A percentile compares a stretch with the other conserved stretches of the same genome.
phyloP scores from a whole-genome alignment of 1,140 invertebrate species.

The Wiebesia pumilae region DNA sequence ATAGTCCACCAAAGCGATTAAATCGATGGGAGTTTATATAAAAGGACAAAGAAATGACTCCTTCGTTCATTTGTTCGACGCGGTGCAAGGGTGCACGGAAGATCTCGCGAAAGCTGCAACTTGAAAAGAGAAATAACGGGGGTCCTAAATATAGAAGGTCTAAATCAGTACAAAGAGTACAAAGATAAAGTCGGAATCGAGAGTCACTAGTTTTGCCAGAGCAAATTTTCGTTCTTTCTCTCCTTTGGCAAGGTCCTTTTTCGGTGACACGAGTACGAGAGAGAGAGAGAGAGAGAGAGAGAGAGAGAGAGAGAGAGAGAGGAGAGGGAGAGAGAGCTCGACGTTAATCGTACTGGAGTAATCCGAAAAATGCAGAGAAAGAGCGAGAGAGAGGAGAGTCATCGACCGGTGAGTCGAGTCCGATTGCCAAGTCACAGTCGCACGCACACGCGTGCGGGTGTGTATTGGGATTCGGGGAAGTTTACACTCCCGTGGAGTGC shows the following conservation, averaged over 20 bases:
- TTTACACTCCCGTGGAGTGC: background rate
- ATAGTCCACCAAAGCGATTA: background rate
- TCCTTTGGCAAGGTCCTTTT: background rate
- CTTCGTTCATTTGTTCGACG: background rate
- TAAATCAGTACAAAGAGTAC: slow-evolving; percentile 37
- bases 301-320: background rate
- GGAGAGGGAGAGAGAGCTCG: background rate
- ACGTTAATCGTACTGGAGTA: slow-evolving; percentile 16
- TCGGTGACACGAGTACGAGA: background rate
- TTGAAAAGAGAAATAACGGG: slow-evolving; percentile 1
- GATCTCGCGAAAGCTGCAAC: background rate
- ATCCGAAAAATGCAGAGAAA: background rate
- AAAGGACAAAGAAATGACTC: background rate
- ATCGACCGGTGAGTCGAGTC: slow-evolving; percentile 42
- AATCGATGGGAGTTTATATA: slow-evolving; percentile 8
- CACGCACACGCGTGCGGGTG: background rate
- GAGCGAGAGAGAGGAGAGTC: slow-evolving; percentile 5
- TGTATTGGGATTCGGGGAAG: slow-evolving; percentile 9
- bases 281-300: background rate
- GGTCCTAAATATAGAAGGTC: slow-evolving; percentile 37
- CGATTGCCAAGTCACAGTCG: slow-evolving; percentile 23
- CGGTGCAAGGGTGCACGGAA: background rate
- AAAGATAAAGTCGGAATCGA: slow-evolving; percentile 1
- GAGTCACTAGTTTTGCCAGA: background rate
- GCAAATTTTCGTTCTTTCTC: background rate